These are phyloP conservation scores for Varanus komodoensis DNA, from an alignment of 2,113 vertebrate genomes.

Conservation along the genomic window DNA sequence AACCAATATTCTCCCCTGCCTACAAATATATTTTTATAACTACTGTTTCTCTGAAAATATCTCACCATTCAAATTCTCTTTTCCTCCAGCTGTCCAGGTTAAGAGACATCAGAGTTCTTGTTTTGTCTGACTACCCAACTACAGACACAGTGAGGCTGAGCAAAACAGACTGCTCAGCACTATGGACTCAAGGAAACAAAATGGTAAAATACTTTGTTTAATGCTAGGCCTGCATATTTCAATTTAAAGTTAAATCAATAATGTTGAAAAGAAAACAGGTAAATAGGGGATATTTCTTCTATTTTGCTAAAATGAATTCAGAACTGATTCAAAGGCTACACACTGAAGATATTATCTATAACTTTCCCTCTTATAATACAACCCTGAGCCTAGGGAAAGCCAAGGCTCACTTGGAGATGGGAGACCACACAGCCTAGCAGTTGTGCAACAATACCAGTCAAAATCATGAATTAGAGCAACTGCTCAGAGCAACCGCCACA, in stretches of 20 bases:
- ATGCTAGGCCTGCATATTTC: background rate
- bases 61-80: background rate
- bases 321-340: background rate
- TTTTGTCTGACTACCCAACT: no score
- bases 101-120: no score
- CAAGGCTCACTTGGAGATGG: background rate
- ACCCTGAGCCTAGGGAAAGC: background rate
- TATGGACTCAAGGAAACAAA: no score
- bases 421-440: background rate
- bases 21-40: background rate
- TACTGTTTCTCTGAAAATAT: background rate
- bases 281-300: background rate
- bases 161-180: no score
- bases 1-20: background rate
- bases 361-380: background rate
- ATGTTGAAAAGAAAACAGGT: background rate
- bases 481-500: background rate
- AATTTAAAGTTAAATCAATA: background rate
- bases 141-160: no score
- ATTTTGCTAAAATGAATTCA: background rate
- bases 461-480: background rate
- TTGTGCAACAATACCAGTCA: background rate
- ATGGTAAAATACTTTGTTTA: background rate
- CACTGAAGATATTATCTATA: background rate
- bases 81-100: no score